Base-by-base conservation (phyloP, 2,797 vertebrate genomes). In the Falco concolor region DNA sequence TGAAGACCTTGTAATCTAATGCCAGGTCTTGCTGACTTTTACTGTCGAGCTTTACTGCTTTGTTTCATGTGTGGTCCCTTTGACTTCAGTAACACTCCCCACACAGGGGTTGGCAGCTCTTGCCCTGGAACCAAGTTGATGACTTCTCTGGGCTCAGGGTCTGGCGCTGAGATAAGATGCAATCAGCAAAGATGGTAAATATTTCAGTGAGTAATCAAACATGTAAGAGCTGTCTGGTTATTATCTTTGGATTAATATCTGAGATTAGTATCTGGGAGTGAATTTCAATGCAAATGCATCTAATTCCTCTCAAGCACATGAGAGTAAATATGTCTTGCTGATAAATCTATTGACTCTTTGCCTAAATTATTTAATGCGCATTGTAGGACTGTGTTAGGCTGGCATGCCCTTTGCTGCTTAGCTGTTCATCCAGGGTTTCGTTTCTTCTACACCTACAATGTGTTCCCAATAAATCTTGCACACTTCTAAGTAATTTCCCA, bases 1-100 rank as follows among this genome's bases (percentile, higher is more conserved):
- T 67, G 84, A 92, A 90, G 63, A 84, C 52, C 63, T 38, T 94
- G 90, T 97, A 84, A 96, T 96, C 90, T 88, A 81, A 84, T 85
- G 87, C 93, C 95, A 96, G 68, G 64, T 88, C 81, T 89, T 75
- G 72, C 90, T 80, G 78, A 54, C 65, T 89, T 96, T 92, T 77
- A 77, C 54, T 83, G 77, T 67, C 2, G 32, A 91, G 75, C 64
- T 80, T 89, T 34, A 91, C 68, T 87, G 74, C 68, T 34, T 92
- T 0, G 0, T 90, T 92, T 89, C 95, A 85, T 83, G 95, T 89
- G 95, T 96, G 91, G 96, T 96, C 96, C 70, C 36, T 86, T 75
- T 87, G 88, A 90, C 69, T 95, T 85, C 53, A 64, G 4, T 42
- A 88, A 40, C 50, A 4, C 81, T 93, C 42, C 81, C 83, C 38